Conservation (phyloP, 2,113 vertebrate genomes). For the Halichoerus grypus region DNA sequence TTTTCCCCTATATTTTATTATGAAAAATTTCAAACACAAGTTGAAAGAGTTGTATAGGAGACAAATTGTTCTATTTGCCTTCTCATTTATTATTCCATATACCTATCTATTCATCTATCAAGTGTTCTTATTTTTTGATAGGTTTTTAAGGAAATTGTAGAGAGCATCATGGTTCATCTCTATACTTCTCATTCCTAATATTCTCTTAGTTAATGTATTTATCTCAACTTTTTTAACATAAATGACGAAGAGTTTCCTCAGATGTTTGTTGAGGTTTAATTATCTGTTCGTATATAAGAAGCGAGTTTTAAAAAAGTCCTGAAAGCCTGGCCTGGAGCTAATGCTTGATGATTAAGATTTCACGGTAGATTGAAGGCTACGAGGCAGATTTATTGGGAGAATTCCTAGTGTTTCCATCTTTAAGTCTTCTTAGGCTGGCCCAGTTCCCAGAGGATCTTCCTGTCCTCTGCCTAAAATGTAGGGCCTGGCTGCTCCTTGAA, state of each 20-base stretch:
- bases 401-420: background rate
- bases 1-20: slow-evolving; percentile 4
- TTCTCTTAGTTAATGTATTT: slow-evolving; percentile 12
- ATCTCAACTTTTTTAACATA: background rate
- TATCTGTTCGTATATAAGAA: background rate
- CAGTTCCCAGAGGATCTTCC: background rate
- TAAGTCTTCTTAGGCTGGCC: background rate
- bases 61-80: background rate
- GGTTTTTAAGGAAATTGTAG: background rate
- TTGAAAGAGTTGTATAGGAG: background rate
- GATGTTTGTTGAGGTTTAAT: background rate
- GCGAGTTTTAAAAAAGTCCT: background rate
- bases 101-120: background rate
- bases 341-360: background rate
- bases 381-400: background rate
- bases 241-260: background rate
- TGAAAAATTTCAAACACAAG: slow-evolving; percentile 23
- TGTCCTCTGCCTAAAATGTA: background rate
- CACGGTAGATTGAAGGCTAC: background rate
- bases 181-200: background rate
- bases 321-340: background rate
- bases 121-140: background rate
- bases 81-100: background rate
- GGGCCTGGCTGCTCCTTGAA: background rate
- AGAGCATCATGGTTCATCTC: background rate